These are phyloP conservation scores for Rattus norvegicus DNA, from an alignment of 2,113 vertebrate species.

Conservation along the genomic window GRCr8 NC_086026.1:64873001-64873500, in stretches of 20 bases:
- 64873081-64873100: background rate
- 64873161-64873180: background rate
- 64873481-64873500: background rate
- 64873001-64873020: background rate
- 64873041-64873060: background rate
- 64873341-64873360: background rate
- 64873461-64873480: conserved; percentile 21
- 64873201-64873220: background rate
- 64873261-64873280: background rate
- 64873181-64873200: background rate
- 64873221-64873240: background rate
- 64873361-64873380: background rate
- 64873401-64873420: background rate
- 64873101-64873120: background rate
- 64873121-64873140: background rate
- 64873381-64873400: background rate
- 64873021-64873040: background rate
- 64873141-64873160: background rate
- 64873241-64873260: background rate
- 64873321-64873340: background rate
- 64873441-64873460: background rate
- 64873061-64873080: background rate
- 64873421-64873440: background rate
- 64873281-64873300: background rate
- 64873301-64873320: background rate